Evolutionary conservation across 35 echinoderm and acorn worm genomes (phyloP).

Genomic region (Strongylocentrotus purpuratus): DNA sequence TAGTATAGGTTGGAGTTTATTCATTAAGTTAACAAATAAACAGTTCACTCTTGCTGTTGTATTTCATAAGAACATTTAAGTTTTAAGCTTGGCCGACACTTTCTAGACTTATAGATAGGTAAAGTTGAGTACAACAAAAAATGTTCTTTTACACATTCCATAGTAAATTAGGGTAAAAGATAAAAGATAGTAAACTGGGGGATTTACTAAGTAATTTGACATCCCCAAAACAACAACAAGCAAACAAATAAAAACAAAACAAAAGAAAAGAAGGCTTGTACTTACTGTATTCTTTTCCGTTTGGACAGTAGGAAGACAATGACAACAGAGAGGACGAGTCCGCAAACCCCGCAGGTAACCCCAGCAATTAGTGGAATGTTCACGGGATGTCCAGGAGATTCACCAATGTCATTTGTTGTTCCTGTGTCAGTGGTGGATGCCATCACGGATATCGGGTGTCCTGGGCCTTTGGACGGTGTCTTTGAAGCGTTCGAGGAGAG

Average conservation of each 20-base stretch:
- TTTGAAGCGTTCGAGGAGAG: neutral
- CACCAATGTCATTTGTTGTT: neutral
- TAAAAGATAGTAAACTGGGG: too few relatives aligned
- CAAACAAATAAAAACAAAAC: neutral
- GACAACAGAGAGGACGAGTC: neutral
- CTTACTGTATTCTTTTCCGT: conserved; percentile 29
- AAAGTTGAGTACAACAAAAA: too few relatives aligned
- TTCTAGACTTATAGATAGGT: too few relatives aligned
- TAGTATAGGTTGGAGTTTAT: too few relatives aligned
- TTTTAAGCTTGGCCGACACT: too few relatives aligned
- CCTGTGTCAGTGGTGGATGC: neutral
- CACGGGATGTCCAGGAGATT: neutral
- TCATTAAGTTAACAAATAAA: too few relatives aligned
- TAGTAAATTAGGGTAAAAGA: too few relatives aligned
- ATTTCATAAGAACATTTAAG: too few relatives aligned
- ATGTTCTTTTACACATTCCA: too few relatives aligned
- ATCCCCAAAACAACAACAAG: too few relatives aligned
- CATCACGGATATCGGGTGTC: neutral
- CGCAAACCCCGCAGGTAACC: neutral
- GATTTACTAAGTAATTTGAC: too few relatives aligned
- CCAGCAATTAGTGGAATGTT: conserved; percentile 4
- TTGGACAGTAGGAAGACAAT: neutral
- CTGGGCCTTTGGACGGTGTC: neutral
- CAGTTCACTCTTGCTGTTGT: too few relatives aligned
- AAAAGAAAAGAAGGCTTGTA: neutral